Evolutionary conservation across 53 echinoderm and acorn worm genomes (phyloP).

Genomic region (Paracentrotus lividus): DNA sequence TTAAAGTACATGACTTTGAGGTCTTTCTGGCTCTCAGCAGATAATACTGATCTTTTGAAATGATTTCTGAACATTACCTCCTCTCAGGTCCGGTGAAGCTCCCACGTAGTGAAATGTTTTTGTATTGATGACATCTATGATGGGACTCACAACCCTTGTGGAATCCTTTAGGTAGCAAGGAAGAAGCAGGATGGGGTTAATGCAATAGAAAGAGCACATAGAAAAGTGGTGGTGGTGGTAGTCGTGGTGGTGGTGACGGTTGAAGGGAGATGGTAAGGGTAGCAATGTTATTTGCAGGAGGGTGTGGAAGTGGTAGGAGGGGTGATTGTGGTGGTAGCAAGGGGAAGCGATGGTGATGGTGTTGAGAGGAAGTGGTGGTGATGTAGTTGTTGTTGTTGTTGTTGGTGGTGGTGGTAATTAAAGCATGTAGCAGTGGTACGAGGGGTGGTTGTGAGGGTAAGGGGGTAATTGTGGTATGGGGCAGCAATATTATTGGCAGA

Average conservation of each 20-base stretch:
- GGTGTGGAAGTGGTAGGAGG: not conserved
- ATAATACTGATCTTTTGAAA: too few species aligned
- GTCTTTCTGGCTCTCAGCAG: too few species aligned
- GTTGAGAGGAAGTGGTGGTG: not conserved
- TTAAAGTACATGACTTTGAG: not conserved
- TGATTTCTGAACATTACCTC: slow-evolving; percentile 79
- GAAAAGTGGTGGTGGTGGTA: slow-evolving; percentile 3
- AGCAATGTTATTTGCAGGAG: too few species aligned
- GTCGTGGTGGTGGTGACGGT: not conserved
- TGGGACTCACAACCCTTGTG: slow-evolving; percentile 82
- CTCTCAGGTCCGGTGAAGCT: slow-evolving; percentile 85
- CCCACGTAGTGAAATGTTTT: slow-evolving; percentile 87
- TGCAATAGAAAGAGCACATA: not conserved
- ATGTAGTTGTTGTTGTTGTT: too few species aligned
- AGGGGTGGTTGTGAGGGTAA: not conserved
- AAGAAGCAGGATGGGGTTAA: slow-evolving; percentile 49
- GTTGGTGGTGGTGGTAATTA: not conserved
- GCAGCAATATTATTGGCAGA: too few species aligned
- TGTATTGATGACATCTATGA: slow-evolving; percentile 94
- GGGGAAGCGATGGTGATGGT: too few species aligned
- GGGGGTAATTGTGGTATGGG: too few species aligned
- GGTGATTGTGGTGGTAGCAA: not conserved
- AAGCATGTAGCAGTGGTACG: too few species aligned
- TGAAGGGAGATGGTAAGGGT: not conserved
- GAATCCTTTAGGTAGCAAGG: slow-evolving; percentile 72